These are phyloP conservation scores for Grammomys surdaster DNA, from an alignment of 2,113 vertebrate genomes.

Conservation along the genomic window DNA sequence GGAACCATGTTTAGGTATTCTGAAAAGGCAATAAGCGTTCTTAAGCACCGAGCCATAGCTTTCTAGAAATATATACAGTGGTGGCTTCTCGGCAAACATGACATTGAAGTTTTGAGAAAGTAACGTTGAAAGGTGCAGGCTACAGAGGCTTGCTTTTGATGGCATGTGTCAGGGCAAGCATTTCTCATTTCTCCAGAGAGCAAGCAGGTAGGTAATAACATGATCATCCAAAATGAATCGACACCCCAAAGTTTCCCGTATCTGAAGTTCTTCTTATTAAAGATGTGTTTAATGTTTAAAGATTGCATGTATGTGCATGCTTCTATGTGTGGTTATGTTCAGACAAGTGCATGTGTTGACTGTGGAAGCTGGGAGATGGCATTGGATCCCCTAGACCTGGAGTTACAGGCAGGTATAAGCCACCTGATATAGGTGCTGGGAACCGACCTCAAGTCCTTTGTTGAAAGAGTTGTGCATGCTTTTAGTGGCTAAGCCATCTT, in stretches of 20 bases:
- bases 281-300: background rate
- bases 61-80: background rate
- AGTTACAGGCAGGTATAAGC: background rate
- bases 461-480: background rate
- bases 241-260: background rate
- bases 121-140: background rate
- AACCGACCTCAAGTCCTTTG: background rate
- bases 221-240: background rate
- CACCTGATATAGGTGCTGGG: background rate
- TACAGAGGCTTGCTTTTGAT: background rate
- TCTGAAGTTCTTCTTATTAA: background rate
- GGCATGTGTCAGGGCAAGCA: background rate
- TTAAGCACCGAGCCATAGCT: background rate
- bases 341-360: background rate
- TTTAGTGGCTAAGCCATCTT: background rate
- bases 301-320: background rate
- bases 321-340: too few species aligned
- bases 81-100: background rate
- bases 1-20: background rate
- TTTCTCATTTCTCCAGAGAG: background rate
- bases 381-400: background rate
- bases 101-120: background rate
- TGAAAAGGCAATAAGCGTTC: background rate
- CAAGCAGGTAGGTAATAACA: background rate
- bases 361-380: background rate